phyloP scores from a whole-genome alignment of 2,113 vertebrate genomes.

The Coregonus clupeaformis region DNA sequence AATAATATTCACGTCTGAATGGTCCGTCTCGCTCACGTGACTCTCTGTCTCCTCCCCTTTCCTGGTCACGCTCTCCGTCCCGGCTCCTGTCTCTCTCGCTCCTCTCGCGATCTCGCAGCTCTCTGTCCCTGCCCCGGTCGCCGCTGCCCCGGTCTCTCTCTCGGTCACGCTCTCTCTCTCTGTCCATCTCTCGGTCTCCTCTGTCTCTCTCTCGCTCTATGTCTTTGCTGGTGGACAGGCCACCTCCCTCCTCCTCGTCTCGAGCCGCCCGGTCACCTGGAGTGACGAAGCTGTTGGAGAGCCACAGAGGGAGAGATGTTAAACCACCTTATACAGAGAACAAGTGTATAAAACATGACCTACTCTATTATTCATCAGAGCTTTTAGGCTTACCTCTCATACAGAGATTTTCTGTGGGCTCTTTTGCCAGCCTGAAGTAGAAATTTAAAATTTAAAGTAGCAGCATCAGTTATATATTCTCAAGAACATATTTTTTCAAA shows the following conservation, averaged over 20 bases:
- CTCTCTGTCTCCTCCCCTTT: conserved; percentile 45
- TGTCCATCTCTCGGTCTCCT: conserved; percentile 61
- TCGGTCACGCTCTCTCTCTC: conserved; percentile 43
- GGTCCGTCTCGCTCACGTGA: conserved; percentile 61
- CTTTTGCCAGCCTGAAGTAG: conserved; percentile 77
- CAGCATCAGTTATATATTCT: neutral
- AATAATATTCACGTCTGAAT: conserved; percentile 76
- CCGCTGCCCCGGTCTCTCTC: conserved; percentile 61
- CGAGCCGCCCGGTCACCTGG: conserved; percentile 77
- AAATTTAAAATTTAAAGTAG: conserved; percentile 15
- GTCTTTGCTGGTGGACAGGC: conserved; percentile 13
- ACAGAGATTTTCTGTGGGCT: conserved; percentile 84
- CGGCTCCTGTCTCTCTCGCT: neutral
- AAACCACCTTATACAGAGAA: neutral
- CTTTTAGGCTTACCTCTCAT: conserved; percentile 81
- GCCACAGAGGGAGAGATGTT: neutral
- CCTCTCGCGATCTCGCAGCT: conserved; percentile 34
- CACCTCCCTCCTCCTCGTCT: conserved; percentile 63
- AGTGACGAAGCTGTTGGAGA: conserved; percentile 79
- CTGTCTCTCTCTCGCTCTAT: conserved; percentile 56
- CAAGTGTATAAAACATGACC: neutral
- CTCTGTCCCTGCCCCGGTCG: conserved; percentile 60
- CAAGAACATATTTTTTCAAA: too few species aligned
- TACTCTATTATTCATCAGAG: neutral
- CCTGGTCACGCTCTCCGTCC: conserved; percentile 30